Evolutionary conservation across 2,888 invertebrate genomes (phyloP), one percentile per base, ranked within the genome.

Genomic region (Euplexia lucipara): DNA sequence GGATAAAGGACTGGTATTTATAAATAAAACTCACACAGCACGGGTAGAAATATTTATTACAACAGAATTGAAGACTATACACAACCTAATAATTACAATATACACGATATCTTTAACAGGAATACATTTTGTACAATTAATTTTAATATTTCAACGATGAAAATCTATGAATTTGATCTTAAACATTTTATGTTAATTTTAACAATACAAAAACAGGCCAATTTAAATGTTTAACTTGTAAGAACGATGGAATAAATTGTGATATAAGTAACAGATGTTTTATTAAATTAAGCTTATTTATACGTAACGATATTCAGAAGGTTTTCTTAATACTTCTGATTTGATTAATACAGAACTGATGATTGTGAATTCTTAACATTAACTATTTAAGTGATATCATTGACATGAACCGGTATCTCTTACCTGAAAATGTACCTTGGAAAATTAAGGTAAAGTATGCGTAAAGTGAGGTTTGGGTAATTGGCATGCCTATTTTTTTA

Each of bases 1-100:
- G 30, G 47, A 37, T 54, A 47, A n/a, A n/a, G n/a, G n/a, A 20
- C 35, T 14, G 20, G 34, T 12, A 0, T 26, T 20, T 35, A 35
- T 35, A 74, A 75, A 84, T 82, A 63, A 85, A 83, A 82, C 77
- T 53, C 73, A 12, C 9, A 69, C n/a, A 51, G 59, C 85, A 89
- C 86, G 83, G 84, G 88, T 90, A 89, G 88, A 90, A 90, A 90
- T 89, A 85, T 86, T 88, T 89, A 89, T 85, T 89, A 90, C 88
- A 90, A 89, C 91, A 89, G 89, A 91, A 87, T 88, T 77, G 82
- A 88, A 90, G 88, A 85, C 87, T 89, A 85, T 86, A 86, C 85
- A 88, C 81, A 86, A 86, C 83, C 84, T 88, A 87, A 82, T 80
- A 79, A 72, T 79, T 83, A 81, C 66, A 75, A 78, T 84, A 79